Conservation (phyloP, 2,113 vertebrate species). For the Zeus faber region DNA sequence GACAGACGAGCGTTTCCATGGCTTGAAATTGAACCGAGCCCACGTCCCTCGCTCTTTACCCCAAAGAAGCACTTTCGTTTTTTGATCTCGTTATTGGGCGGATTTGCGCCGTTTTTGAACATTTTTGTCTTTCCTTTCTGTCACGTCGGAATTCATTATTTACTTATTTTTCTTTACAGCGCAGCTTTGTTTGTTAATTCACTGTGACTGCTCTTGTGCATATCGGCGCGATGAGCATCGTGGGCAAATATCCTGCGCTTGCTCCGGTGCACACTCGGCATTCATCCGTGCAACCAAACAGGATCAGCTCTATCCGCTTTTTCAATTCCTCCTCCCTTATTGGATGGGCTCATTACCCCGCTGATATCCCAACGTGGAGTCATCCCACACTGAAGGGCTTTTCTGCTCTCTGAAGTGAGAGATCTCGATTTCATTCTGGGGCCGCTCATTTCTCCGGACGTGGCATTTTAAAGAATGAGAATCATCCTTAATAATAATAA, state of each 20-base stretch:
- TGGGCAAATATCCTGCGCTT: slow-evolving; percentile 34
- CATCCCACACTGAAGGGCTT: slow-evolving; percentile 21
- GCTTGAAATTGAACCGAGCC: slow-evolving; percentile 19
- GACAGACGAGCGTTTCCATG: no score
- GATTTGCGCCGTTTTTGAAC: neutral
- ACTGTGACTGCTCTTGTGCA: slow-evolving; percentile 11
- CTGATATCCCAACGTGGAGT: slow-evolving; percentile 23
- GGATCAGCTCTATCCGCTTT: slow-evolving; percentile 52
- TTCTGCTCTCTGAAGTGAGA: neutral
- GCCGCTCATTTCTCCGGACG: neutral
- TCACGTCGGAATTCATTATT: no score
- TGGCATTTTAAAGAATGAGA: neutral
- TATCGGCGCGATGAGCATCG: slow-evolving; percentile 13
- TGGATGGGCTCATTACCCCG: slow-evolving; percentile 46
- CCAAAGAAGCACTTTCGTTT: neutral
- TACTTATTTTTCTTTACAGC: no score
- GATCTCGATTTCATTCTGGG: neutral
- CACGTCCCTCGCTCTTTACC: neutral
- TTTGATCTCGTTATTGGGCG: neutral
- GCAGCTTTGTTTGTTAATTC: no score
- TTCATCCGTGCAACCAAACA: slow-evolving; percentile 45
- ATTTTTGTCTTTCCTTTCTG: neutral
- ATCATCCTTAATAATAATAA: no score
- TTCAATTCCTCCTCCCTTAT: slow-evolving; percentile 46
- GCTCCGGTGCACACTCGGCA: slow-evolving; percentile 38